Conservation (phyloP, 2,888 invertebrate genomes). For the Hemistola chrysoprasaria region DNA sequence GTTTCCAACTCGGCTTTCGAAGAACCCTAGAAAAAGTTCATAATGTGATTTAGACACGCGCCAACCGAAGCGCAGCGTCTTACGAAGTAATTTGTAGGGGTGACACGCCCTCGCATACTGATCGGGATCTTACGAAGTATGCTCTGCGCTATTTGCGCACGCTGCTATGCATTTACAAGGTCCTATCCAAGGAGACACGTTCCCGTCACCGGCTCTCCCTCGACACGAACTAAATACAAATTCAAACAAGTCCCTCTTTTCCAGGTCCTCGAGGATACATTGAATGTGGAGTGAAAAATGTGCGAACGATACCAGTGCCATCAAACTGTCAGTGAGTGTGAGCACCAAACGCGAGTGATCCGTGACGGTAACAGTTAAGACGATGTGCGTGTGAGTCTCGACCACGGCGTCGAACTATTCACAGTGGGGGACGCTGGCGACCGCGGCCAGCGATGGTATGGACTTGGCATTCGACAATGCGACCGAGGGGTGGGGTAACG, state of each 20-base stretch:
- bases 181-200: slow-evolving; percentile 22
- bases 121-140: slow-evolving; percentile 28
- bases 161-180: slow-evolving; percentile 43
- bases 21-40: slow-evolving; percentile 52
- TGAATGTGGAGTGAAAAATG: slow-evolving; percentile 43
- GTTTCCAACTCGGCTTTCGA: slow-evolving; percentile 13
- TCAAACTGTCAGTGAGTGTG: slow-evolving; percentile 43
- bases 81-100: slow-evolving; percentile 50
- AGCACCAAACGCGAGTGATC: slow-evolving; percentile 46
- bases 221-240: slow-evolving; percentile 1
- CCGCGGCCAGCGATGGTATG: slow-evolving; percentile 78
- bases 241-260: slow-evolving; percentile 37
- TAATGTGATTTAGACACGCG: slow-evolving; percentile 56
- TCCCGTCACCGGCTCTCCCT: slow-evolving; percentile 21
- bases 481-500: slow-evolving; percentile 65
- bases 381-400: slow-evolving; percentile 60
- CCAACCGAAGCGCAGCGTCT: slow-evolving; percentile 40
- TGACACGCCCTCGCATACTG: slow-evolving; percentile 51
- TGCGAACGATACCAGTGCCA: slow-evolving; percentile 42
- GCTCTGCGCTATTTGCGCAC: slow-evolving; percentile 34
- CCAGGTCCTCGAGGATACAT: slow-evolving; percentile 41
- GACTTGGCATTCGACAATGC: slow-evolving; percentile 70
- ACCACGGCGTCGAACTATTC: slow-evolving; percentile 72
- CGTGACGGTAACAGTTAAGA: slow-evolving; percentile 59
- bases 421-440: slow-evolving; percentile 72